Conservation (phyloP, 2,113 vertebrate species). For the Proterorhinus semilunaris region DNA sequence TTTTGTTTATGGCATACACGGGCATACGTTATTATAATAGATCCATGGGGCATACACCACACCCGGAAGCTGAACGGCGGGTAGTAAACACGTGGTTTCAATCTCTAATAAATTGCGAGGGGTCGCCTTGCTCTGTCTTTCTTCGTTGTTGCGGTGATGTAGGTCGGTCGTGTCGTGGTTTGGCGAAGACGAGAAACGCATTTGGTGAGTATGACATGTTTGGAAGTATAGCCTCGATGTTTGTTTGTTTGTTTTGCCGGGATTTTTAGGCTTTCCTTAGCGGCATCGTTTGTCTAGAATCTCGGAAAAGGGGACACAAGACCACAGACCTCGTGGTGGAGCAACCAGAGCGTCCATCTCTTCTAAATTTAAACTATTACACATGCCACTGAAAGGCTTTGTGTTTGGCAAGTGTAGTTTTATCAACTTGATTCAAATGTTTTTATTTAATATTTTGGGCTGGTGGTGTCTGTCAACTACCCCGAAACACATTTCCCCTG, state of each 20-base stretch:
- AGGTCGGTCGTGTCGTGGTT: accelerated
- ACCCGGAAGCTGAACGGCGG: slow-evolving; percentile 50
- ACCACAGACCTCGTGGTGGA: too few relatives aligned
- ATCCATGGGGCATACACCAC: not conserved
- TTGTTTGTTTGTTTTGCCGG: not conserved
- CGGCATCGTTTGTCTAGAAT: too few relatives aligned
- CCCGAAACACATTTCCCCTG: too few relatives aligned
- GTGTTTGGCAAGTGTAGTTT: too few relatives aligned
- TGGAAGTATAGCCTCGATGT: not conserved
- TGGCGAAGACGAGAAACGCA: accelerated
- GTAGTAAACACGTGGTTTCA: slow-evolving; percentile 68
- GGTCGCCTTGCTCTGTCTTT: not conserved
- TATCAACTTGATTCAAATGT: too few relatives aligned
- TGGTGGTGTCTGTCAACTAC: too few relatives aligned
- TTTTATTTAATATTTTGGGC: too few relatives aligned
- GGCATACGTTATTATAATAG: too few relatives aligned
- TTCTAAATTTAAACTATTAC: too few relatives aligned
- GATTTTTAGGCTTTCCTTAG: not conserved
- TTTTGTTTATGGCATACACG: not conserved
- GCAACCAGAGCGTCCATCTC: too few relatives aligned
- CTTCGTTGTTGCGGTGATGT: not conserved
- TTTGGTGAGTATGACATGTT: not conserved
- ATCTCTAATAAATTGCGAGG: slow-evolving; percentile 58
- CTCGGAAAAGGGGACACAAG: too few relatives aligned
- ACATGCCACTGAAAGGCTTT: too few relatives aligned